These are phyloP conservation scores for Heteractis magnifica DNA, from an alignment of 92 coral and sea anemone species.

Conservation along the genomic window DNA sequence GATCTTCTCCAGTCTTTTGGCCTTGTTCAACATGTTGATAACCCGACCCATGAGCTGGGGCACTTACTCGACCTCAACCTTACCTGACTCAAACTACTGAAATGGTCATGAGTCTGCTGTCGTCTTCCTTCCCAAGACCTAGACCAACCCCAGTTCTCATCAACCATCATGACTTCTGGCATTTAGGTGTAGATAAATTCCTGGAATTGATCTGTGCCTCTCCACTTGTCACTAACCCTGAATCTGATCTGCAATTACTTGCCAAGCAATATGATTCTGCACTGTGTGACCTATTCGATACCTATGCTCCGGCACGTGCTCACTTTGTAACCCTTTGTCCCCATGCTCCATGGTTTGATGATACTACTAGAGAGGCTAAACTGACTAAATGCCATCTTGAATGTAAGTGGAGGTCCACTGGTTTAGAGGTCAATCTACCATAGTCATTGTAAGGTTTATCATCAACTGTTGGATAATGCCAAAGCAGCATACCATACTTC, in stretches of 20 bases:
- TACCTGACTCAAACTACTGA: too few species aligned
- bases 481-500: too few species aligned
- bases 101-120: slow-evolving; percentile 6
- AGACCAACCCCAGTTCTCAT: not conserved
- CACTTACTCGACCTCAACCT: slow-evolving; percentile 42
- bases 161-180: not conserved
- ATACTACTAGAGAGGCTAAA: not conserved
- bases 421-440: too few species aligned
- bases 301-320: not conserved
- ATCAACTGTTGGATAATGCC: too few species aligned
- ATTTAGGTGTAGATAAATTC: too few species aligned
- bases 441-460: too few species aligned
- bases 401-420: too few species aligned
- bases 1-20: slow-evolving; percentile 35
- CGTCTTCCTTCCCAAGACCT: slow-evolving; percentile 7
- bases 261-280: too few species aligned
- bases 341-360: slow-evolving; percentile 20
- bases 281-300: not conserved
- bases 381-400: not conserved
- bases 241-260: too few species aligned
- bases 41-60: slow-evolving; percentile 31
- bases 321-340: not conserved
- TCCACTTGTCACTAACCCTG: not conserved
- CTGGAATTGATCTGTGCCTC: too few species aligned
- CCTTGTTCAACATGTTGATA: slow-evolving; percentile 24